Base-by-base conservation (phyloP, 2,888 invertebrate genomes). In the Megalurothrips usitatus region DNA sequence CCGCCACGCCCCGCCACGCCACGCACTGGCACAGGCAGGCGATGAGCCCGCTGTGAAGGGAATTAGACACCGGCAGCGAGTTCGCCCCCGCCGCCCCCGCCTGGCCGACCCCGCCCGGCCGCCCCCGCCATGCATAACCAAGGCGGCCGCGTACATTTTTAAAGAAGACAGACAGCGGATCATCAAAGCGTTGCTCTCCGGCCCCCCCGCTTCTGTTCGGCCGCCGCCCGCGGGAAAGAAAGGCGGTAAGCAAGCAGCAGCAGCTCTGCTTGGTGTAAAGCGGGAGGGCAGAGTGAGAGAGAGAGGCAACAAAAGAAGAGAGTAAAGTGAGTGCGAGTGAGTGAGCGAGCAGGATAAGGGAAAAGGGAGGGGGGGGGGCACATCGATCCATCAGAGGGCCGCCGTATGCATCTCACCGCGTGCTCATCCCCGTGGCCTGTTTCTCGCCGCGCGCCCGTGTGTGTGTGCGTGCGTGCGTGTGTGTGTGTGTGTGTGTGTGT, bases 151-250 rank as follows among this genome's bases (percentile, higher is more conserved):
- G 68, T 75, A 26, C 68, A 75, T 75, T 75, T 75, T 75, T 75
- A 75, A 75, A 75, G 68, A 75, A 75, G 68, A 75, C 68, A 75
- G 68, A 75, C 68, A 75, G 26, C 68, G 68, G 68, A 75, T 75
- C 68, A 75, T 75, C 68, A 75, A 75, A 75, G 68, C 68, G 58
- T 19, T 11, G 14, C 19, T 43, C 34, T 43, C 34, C 6, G 52
- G 34, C 34, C 34, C 34, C 34, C 3, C 34, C 34, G 34, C 34
- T 43, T 6, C 34, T 2, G 3, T 43, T 6, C 6, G 34, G 6
- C 2, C 34, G 58, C 14, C 58, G n/a, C n/a, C n/a, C n/a, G n/a
- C 19, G 58, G 58, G 58, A 58, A 58, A 58, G 34, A 43, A 43
- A 43, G n/a, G n/a, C n/a, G n/a, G n/a, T n/a, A n/a, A n/a, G n/a